Conservation (phyloP, 2,113 vertebrate species). For the Marmota flaviventris region DNA sequence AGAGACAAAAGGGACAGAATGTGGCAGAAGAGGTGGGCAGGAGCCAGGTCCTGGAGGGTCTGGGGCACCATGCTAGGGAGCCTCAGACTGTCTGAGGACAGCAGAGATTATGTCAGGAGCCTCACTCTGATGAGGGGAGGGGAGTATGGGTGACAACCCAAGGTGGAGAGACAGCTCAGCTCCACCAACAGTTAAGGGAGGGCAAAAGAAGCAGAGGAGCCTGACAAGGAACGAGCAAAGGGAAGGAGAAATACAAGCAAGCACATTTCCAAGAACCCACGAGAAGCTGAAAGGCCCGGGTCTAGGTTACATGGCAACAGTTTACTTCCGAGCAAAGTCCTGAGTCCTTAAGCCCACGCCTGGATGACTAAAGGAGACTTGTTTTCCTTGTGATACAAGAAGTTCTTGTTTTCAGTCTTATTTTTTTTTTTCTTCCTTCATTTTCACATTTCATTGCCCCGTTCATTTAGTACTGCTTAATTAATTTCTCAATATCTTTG, state of each 20-base stretch:
- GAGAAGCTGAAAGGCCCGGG: background rate
- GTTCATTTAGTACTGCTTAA: constrained; percentile 57
- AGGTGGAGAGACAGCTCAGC: background rate
- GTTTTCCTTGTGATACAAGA: background rate
- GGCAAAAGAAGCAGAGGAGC: background rate
- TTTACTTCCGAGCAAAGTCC: background rate
- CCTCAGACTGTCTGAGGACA: background rate
- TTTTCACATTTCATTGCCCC: constrained; percentile 38
- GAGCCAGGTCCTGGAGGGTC: background rate
- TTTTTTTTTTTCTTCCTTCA: constrained; percentile 46
- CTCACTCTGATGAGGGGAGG: background rate
- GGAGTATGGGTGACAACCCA: background rate
- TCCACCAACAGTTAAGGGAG: background rate
- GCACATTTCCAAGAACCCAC: background rate
- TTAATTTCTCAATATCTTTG: constrained; percentile 68
- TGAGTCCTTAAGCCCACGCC: background rate
- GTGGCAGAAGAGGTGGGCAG: background rate
- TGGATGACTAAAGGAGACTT: background rate
- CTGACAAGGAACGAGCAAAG: background rate
- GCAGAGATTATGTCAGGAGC: background rate
- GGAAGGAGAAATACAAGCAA: background rate
- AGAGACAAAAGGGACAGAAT: background rate
- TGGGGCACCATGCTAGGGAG: background rate
- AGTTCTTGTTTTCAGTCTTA: background rate
- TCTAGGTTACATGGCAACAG: background rate